Percentiles rank a stretch among this genome's conserved stretches.
phyloP scores from a whole-genome alignment of 2,797 vertebrate genomes.

The Typhlichthys eigenmanni region DNA sequence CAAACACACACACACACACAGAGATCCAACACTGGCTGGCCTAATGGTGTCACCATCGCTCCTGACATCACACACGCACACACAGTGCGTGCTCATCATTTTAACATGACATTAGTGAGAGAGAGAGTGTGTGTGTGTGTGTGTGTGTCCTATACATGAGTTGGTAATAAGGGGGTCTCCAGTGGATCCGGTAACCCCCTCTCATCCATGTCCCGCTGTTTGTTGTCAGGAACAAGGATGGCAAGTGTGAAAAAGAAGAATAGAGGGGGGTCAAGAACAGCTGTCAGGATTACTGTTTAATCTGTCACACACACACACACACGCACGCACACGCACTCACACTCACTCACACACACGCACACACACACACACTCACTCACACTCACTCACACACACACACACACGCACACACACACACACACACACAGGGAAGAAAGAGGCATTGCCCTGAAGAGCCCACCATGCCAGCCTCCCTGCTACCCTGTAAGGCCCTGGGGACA shows the following conservation, averaged over 20 bases:
- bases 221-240: conserved; percentile 23
- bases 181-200: conserved; percentile 36
- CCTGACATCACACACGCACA: conserved; percentile 12
- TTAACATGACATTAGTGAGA: conserved; percentile 9
- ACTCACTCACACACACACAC: background rate
- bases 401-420: conserved; percentile 33
- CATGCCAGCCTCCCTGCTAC: conserved; percentile 63
- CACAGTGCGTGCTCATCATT: background rate
- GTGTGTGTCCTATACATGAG: conserved; percentile 17
- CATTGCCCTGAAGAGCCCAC: conserved; percentile 50
- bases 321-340: conserved; percentile 38
- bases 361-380: too few relatives aligned
- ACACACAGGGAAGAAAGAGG: conserved; percentile 61
- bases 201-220: conserved; percentile 36
- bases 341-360: too few relatives aligned
- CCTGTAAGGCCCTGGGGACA: conserved; percentile 45
- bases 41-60: conserved; percentile 37
- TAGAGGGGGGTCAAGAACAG: conserved; percentile 65
- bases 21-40: conserved; percentile 22
- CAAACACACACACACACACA: conserved; percentile 35
- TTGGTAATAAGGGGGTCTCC: conserved; percentile 55
- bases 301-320: conserved; percentile 36
- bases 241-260: conserved; percentile 27
- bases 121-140: conserved; percentile 11
- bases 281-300: conserved; percentile 78